A percentile compares a stretch with the other conserved stretches of the same genome.
Evolutionary conservation across 1,140 invertebrate species (phyloP).

Genomic region (Agrypnia vestita): DNA sequence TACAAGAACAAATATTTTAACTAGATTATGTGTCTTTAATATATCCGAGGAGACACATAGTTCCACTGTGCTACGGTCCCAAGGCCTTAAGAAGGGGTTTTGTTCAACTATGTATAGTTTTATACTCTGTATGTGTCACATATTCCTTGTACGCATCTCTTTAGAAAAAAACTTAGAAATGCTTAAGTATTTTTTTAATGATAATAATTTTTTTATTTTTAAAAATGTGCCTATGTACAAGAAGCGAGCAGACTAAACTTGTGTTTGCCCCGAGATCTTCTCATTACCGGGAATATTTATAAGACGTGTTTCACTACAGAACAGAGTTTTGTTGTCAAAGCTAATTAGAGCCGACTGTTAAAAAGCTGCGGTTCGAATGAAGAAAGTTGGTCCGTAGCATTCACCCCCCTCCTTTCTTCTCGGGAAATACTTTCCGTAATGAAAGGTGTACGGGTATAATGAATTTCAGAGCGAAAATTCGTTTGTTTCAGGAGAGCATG

Average conservation of each 20-base stretch:
- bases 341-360: slow-evolving; percentile 57
- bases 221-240: no score
- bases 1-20: no score
- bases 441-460: slow-evolving; percentile 56
- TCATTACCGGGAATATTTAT: slow-evolving; percentile 33
- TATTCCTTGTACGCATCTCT: no score
- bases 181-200: no score
- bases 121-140: no score
- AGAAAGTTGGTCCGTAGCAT: slow-evolving; percentile 21
- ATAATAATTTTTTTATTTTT: no score
- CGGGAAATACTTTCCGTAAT: slow-evolving; percentile 11
- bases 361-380: slow-evolving; percentile 53
- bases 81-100: no score
- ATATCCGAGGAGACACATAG: no score
- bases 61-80: no score
- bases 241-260: neutral
- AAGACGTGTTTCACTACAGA: slow-evolving; percentile 11
- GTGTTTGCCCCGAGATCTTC: slow-evolving; percentile 4
- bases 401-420: slow-evolving; percentile 26
- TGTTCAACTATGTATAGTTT: no score
- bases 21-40: no score
- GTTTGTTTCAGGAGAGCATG: slow-evolving; percentile 41
- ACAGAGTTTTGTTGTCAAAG: slow-evolving; percentile 50
- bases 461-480: slow-evolving; percentile 52
- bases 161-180: no score